Evolutionary conservation across 2,113 vertebrate genomes (phyloP).

Genomic region (Triplophysa dalaica): DNA sequence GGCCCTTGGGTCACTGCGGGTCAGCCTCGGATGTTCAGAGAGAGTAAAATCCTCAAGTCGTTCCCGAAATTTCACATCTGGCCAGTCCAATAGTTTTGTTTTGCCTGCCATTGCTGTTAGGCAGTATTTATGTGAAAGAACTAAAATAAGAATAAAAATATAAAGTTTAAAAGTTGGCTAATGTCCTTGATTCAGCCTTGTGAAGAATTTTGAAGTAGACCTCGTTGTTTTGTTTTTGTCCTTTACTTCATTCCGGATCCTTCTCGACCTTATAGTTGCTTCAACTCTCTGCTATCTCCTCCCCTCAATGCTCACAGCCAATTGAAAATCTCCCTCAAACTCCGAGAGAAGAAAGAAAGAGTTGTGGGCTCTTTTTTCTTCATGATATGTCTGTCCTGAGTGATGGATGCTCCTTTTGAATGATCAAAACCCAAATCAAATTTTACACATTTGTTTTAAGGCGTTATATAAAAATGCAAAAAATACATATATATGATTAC

Average conservation of each 20-base stretch:
- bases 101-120: conserved; percentile 46
- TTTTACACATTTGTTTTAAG: neutral
- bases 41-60: conserved; percentile 36
- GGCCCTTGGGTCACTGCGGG: conserved; percentile 63
- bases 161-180: neutral
- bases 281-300: conserved; percentile 41
- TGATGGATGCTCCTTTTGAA: conserved; percentile 42
- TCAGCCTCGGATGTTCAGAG: conserved; percentile 55
- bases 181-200: too few species aligned
- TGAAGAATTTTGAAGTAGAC: too few species aligned
- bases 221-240: conserved; percentile 2
- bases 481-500: too few species aligned
- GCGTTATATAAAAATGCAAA: too few species aligned
- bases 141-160: neutral
- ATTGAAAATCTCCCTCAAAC: conserved; percentile 48
- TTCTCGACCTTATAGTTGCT: conserved; percentile 55
- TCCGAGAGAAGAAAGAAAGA: conserved; percentile 45
- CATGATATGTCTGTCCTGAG: conserved; percentile 7
- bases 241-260: conserved; percentile 59
- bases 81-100: conserved; percentile 66
- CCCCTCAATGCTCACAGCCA: conserved; percentile 52
- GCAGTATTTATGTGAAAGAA: too few species aligned
- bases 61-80: conserved; percentile 53
- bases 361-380: conserved; percentile 17
- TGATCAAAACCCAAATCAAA: conserved; percentile 10